Evolutionary conservation across 2,113 vertebrate genomes (phyloP).

Genomic region (Nycticorax nycticorax): DNA sequence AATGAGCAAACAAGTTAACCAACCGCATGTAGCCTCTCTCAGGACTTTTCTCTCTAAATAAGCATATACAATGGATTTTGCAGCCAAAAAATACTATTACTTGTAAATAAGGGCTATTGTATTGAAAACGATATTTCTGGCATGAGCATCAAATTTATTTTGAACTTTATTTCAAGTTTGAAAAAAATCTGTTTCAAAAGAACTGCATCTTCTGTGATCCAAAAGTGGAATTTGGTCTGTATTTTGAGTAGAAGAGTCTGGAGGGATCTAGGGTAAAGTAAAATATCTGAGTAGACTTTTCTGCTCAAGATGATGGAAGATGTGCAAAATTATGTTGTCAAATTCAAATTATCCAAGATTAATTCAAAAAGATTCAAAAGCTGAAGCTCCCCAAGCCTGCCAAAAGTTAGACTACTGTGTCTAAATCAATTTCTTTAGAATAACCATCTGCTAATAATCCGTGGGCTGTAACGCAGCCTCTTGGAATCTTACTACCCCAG

Average conservation of each 20-base stretch:
- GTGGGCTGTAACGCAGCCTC: neutral
- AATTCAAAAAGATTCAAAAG: neutral
- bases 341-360: neutral
- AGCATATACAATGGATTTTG: neutral
- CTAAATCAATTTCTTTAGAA: neutral
- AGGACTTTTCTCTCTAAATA: neutral
- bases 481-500: neutral
- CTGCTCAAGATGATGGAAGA: neutral
- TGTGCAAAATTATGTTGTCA: neutral
- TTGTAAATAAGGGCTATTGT: neutral
- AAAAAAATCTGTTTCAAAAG: neutral
- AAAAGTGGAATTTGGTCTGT: neutral
- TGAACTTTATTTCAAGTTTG: neutral
- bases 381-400: neutral
- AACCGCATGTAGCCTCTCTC: neutral
- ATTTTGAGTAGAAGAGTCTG: neutral
- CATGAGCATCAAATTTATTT: neutral
- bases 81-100: neutral
- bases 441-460: neutral
- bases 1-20: neutral
- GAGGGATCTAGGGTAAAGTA: neutral
- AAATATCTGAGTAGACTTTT: neutral
- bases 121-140: neutral
- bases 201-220: neutral
- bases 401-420: neutral